Base-by-base conservation (phyloP, 2,888 invertebrate genomes). In the Caenorhabditis wallacei region DNA sequence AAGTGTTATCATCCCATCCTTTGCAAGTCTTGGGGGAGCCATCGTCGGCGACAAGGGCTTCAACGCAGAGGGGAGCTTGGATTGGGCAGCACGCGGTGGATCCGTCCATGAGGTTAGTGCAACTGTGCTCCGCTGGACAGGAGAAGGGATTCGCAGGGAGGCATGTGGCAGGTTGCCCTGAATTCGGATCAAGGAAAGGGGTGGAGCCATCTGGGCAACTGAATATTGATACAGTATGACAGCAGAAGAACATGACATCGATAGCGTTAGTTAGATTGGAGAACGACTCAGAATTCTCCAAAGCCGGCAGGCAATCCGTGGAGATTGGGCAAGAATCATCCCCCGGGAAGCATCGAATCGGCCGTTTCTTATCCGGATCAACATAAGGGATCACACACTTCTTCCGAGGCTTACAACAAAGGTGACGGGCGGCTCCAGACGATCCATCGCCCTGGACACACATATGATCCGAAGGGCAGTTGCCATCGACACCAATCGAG, bases 231-330 rank as follows among this genome's bases (percentile, higher is more conserved):
- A 88, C 88, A n/a, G 86, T 82, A 59, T 86, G 86, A 69, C 88
- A 89, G 53, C 88, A 89, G 74, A 84, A 88, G 71, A 87, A 89
- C 80, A 84, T 84, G 4, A 85, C 84, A 48, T 86, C 86, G 18
- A 86, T 85, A 40, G 86, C 84, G 26, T 87, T 85, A 0, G 87
- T 84, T 13, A 85, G 24, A 22, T 82, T 82, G 37, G 83, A 66
- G 13, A 66, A 66, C 20, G 53, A 26, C 16, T 66, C 72, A 0
- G 82, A 43, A 66, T 87, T 85, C 46, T 89, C 88, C 0, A 84
- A 76, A 10, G 87, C 88, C 4, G 87, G 86, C 22, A 89, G 76
- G 68, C 88, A 89, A 22, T 80, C 72, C 0, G 88, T 88, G 2
- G 82, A 72, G 1, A 37, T 13, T 8, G 87, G 88, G 43, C 88